Evolutionary conservation across 2,888 invertebrate genomes (phyloP), one percentile per base, ranked within the genome.

Genomic region (Lordiphosa andalusiaca): DNA sequence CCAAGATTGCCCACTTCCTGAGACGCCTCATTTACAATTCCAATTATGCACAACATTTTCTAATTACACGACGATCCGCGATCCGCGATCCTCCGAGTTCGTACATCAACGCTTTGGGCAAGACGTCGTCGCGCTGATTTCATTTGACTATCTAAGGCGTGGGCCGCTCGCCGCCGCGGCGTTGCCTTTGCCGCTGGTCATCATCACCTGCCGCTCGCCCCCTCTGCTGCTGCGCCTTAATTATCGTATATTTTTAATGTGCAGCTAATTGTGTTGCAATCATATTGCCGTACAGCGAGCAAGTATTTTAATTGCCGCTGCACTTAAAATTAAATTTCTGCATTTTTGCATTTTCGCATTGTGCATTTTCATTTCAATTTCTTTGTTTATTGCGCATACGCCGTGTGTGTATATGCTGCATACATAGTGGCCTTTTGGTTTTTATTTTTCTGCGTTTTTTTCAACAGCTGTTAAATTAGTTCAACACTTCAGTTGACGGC

Each of bases 401-500:
- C 72, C 75, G 33, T 64, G 81, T 59, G 23, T 19, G 81, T 59
- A 19, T 19, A 19, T 50, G 21, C 66, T 21, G 57, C 63, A 53
- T 46, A 16, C 16, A 39, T 52, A 53, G 40, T n/a, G 12, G 37
- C 21, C 16, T 41, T 38, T 53, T 39, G 19, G 7, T 16, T 54
- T 21, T 51, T n/a, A n/a, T 39, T 38, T 57, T 54, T 41, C 16
- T 44, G 38, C 73, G 76, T 40, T 74, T 80, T 85, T 86, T 85
- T 87, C 87, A 88, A 88, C 88, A 88, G 88, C 88, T 89, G 89
- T 86, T 89, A 86, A 89, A 89, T 88, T 88, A 87, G 87, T 84
- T 86, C 86, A 88, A 87, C 87, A 87, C 87, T 88, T 86, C 78
- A 85, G 87, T 85, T 87, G 87, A 87, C 86, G 88, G 88, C 85